Base-by-base conservation (phyloP, 2,113 vertebrate species). In the Mus spicilegus region DNA sequence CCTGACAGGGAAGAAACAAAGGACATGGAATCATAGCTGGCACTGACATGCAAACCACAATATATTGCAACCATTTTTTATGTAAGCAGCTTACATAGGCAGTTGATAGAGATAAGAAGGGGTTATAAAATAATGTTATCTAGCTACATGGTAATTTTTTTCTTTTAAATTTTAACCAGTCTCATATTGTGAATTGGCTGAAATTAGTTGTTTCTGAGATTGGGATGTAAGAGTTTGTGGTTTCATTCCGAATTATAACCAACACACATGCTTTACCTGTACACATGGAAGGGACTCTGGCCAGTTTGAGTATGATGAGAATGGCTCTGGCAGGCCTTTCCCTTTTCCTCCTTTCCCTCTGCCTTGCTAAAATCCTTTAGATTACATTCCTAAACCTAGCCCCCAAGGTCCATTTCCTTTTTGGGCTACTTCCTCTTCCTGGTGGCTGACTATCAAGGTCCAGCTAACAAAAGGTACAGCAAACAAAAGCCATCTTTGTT, bases 91-190 rank as follows among this genome's bases (percentile, higher is more conserved):
- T 89, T 67, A n/a, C 12, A 33, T 70, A 61, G 17, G 77, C 9
- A n/a, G 76, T 51, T 7, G 19, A 12, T 65, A 67, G 3, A 36
- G 24, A 49, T 30, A 39, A 61, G 16, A n/a, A 20, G 88, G 28
- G 58, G 6, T 33, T 75, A 87, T 36, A 65, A 73, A 24, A 67
- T 63, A 20, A 80, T 56, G 49, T 87, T 89, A 78, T 1, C 49
- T 92, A 26, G 19, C 28, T 93, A 84, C 56, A 76, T n/a, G 78
- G 5, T 24, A 84, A 89, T 75, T 42, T 12, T 65, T 42, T 73
- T 65, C 49, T 65, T 58, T 28, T 91, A 92, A 92, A 28, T 56
- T 97, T 81, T 87, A 70, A 75, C 16, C 42, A 85, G 46, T 96
- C 51, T 80, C 9, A 9, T 80, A 22, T 85, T 93, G 56, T 75